These are phyloP conservation scores for Taphrorychus bicolor DNA, from an alignment of 2,888 invertebrate genomes.

Conservation along the genomic window DNA sequence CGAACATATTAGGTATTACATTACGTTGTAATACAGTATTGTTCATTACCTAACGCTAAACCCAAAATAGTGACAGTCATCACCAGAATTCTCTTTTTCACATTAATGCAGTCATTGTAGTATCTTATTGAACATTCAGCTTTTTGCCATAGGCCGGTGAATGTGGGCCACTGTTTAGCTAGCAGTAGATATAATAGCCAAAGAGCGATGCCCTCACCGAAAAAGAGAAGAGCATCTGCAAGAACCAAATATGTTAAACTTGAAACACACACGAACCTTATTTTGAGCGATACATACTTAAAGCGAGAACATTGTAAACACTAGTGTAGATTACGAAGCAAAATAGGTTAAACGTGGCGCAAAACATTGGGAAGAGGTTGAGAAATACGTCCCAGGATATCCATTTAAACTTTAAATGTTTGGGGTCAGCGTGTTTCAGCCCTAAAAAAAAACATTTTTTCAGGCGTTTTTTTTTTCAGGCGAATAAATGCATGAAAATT, in stretches of 20 bases:
- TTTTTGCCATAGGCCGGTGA: constrained; percentile 43
- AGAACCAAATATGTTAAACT: not conserved
- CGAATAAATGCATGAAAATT: too few species aligned
- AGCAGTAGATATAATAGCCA: constrained; percentile 36
- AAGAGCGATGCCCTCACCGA: constrained; percentile 23
- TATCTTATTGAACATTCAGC: constrained; percentile 39
- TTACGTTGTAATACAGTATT: not conserved
- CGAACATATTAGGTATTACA: not conserved
- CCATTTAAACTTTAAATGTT: constrained; percentile 41
- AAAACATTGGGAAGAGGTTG: constrained; percentile 24
- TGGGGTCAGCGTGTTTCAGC: not conserved
- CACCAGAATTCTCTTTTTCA: constrained; percentile 31
- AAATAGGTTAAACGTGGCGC: constrained; percentile 12
- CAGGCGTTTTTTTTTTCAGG: not conserved
- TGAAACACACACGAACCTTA: not conserved
- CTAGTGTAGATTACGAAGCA: constrained; percentile 1
- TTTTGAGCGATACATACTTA: constrained; percentile 13
- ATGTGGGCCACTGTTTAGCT: constrained; percentile 42
- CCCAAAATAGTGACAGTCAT: constrained; percentile 8
- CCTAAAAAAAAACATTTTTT: not conserved
- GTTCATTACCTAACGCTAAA: constrained; percentile 20
- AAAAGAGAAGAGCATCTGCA: constrained; percentile 34
- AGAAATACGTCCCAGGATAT: constrained; percentile 36
- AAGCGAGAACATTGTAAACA: constrained; percentile 18
- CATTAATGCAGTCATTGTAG: constrained; percentile 37